These are phyloP conservation scores for Diarsia brunnea DNA, from an alignment of 2,888 invertebrate species.

Conservation along the genomic window DNA sequence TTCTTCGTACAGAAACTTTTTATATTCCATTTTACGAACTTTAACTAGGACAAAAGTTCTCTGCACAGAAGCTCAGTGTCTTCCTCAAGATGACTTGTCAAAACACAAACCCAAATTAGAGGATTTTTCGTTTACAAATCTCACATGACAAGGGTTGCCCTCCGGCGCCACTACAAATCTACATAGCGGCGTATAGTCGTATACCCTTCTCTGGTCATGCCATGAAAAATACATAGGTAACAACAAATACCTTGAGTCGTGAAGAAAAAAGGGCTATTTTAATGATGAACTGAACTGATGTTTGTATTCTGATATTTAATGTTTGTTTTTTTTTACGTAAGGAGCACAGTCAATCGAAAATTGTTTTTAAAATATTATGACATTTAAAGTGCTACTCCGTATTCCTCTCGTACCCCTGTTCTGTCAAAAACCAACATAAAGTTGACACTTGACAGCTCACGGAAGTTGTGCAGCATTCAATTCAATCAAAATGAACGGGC, in stretches of 20 bases:
- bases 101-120: conserved; percentile 85
- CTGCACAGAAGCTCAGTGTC: conserved; percentile 68
- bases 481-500: conserved; percentile 41
- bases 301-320: background rate
- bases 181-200: conserved; percentile 69
- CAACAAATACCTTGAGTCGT: conserved; percentile 46
- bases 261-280: conserved; percentile 15
- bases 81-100: conserved; percentile 81
- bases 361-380: background rate
- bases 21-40: conserved; percentile 36
- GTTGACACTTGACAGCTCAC: conserved; percentile 32
- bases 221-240: conserved; percentile 71
- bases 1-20: conserved; percentile 14
- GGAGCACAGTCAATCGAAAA: background rate
- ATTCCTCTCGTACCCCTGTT: conserved; percentile 18
- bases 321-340: background rate
- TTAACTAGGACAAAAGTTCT: conserved; percentile 62
- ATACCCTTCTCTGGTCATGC: conserved; percentile 70
- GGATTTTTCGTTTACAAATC: conserved; percentile 86
- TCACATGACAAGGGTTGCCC: conserved; percentile 85
- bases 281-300: background rate
- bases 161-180: conserved; percentile 76
- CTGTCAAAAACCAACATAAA: conserved; percentile 25
- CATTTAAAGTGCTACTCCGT: conserved; percentile 6
- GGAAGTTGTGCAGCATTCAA: conserved; percentile 40